Conservation (phyloP, 2,888 invertebrate species). For the Asteroscopus sphinx region DNA sequence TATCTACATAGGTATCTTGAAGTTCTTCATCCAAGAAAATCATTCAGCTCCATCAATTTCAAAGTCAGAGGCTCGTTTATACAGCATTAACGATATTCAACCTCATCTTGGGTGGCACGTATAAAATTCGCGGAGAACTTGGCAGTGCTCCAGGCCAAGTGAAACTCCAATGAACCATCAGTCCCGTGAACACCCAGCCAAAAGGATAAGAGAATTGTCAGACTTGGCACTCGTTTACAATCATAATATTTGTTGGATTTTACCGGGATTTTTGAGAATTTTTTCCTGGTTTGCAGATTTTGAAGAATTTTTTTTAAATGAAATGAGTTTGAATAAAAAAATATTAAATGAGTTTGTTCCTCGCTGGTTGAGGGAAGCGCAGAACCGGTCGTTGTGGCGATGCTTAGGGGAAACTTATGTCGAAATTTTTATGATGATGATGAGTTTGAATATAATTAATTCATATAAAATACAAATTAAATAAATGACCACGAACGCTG, state of each 20-base stretch:
- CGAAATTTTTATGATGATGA: too few relatives aligned
- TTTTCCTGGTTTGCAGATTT: too few relatives aligned
- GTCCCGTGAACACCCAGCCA: constrained; percentile 38
- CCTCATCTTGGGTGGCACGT: constrained; percentile 45
- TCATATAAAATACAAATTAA: too few relatives aligned
- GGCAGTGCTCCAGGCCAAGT: constrained; percentile 71
- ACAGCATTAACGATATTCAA: constrained; percentile 49
- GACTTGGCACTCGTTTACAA: constrained; percentile 10
- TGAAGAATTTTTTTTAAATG: too few relatives aligned
- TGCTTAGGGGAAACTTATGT: too few relatives aligned
- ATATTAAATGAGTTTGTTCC: too few relatives aligned
- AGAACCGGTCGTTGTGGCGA: too few relatives aligned
- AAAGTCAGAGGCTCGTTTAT: constrained; percentile 39
- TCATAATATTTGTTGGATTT: constrained; percentile 23
- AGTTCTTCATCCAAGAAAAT: constrained; percentile 21
- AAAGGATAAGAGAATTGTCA: constrained; percentile 45
- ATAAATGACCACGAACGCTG: too few relatives aligned
- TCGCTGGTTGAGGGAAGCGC: too few relatives aligned
- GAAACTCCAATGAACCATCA: constrained; percentile 73
- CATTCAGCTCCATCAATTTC: constrained; percentile 30
- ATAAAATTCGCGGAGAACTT: constrained; percentile 66
- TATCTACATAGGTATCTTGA: background rate
- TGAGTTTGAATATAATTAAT: too few relatives aligned
- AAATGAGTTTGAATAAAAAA: too few relatives aligned
- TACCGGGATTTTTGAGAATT: background rate